Conservation (phyloP, 2,113 vertebrate species). For the Ceyx margarethae region DNA sequence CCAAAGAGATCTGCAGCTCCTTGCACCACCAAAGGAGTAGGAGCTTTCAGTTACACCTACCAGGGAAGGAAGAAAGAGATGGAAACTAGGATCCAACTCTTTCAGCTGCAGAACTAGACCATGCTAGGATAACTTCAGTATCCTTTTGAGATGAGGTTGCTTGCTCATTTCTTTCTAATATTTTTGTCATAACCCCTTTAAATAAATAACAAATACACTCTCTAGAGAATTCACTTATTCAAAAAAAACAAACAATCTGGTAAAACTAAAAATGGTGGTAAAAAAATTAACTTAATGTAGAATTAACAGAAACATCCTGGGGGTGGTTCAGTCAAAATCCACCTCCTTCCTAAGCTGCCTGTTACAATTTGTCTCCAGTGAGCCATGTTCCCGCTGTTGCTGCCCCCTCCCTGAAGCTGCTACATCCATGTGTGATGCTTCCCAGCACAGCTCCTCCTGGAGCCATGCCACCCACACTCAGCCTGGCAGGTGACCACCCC, state of each 20-base stretch:
- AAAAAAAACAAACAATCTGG: background rate
- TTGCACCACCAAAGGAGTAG: background rate
- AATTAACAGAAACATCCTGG: background rate
- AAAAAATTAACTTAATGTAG: background rate
- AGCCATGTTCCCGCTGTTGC: background rate
- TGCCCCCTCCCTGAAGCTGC: conserved; percentile 25
- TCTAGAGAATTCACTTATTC: background rate
- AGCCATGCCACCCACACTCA: conserved; percentile 40
- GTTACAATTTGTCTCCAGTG: background rate
- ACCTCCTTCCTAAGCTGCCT: background rate
- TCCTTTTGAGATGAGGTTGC: background rate
- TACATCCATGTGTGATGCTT: background rate
- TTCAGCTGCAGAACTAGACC: background rate
- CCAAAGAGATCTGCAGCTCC: background rate
- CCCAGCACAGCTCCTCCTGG: background rate
- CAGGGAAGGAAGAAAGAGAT: background rate
- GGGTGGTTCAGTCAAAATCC: background rate
- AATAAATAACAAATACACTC: background rate
- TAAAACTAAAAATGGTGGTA: background rate
- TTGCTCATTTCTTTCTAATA: background rate
- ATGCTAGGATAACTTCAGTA: background rate
- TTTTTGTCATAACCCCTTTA: background rate
- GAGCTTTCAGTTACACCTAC: background rate
- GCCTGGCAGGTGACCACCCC: conserved; percentile 28
- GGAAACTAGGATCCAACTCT: background rate